Evolutionary conservation across 2,888 invertebrate species (phyloP).

Genomic region (Agrypnus murinus): DNA sequence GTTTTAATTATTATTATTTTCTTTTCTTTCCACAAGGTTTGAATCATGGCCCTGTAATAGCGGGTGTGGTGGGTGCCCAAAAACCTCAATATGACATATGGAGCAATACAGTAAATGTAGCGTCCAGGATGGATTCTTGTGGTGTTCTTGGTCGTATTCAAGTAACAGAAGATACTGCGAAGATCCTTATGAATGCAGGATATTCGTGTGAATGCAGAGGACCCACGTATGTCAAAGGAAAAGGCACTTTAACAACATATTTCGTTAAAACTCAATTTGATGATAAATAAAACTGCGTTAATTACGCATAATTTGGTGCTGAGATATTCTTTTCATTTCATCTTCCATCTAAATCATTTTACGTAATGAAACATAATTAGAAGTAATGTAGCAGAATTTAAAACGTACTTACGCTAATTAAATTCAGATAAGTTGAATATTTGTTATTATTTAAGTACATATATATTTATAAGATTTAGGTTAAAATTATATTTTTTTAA

Average conservation of each 20-base stretch:
- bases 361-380: too few relatives aligned
- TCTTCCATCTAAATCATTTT: too few relatives aligned
- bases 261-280: slow-evolving; percentile 91
- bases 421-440: too few relatives aligned
- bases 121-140: slow-evolving; percentile 97
- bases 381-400: too few relatives aligned
- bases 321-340: too few relatives aligned
- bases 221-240: slow-evolving; percentile 95
- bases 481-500: neutral
- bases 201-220: slow-evolving; percentile 94
- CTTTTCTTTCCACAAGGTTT: slow-evolving; percentile 80
- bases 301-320: slow-evolving; percentile 6
- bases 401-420: too few relatives aligned
- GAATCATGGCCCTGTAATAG: slow-evolving; percentile 94
- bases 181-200: slow-evolving; percentile 88
- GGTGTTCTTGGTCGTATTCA: slow-evolving; percentile 92
- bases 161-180: slow-evolving; percentile 87
- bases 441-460: too few relatives aligned
- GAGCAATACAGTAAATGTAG: slow-evolving; percentile 99
- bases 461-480: too few relatives aligned
- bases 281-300: slow-evolving; percentile 69
- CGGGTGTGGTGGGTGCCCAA: slow-evolving; percentile 97
- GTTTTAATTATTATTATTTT: too few relatives aligned
- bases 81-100: slow-evolving; percentile 99
- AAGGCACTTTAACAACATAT: slow-evolving; percentile 92